Evolutionary conservation across 53 echinoderm and acorn worm genomes (phyloP), one percentile per base, ranked within the genome.

Genomic region (Paracentrotus lividus): DNA sequence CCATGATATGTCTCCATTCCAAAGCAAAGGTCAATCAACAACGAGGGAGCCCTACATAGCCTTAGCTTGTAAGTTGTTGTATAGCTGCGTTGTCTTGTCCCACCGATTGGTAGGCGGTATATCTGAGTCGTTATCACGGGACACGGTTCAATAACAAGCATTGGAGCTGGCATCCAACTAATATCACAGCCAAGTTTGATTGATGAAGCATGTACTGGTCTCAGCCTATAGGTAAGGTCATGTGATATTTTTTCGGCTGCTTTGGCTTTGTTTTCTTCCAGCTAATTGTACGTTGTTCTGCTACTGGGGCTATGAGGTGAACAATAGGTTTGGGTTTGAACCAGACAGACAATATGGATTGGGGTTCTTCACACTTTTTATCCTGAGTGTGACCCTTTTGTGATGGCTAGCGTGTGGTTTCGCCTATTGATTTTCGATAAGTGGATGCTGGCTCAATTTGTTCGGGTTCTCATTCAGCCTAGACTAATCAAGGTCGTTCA

Each of bases 21-120:
- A 89, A 23, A 59, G 18, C 75, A 90, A 72, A 90, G 91, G 91
- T 90, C 91, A 90, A 68, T 90, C 91, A 90, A 90, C 91, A 90
- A 72, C 91, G 75, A 89, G 90, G 90, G 90, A 89, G 90, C 90
- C 90, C 90, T 88, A 38, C 61, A 59, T 59, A 88, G 88, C n/a
- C 87, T 56, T 88, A 38, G 54, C 85, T 34, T 54, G 31, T 86
- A 26, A 49, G 23, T 42, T n/a, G 36, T 16, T 14, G 18, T 72
- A 8, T 26, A 61, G n/a, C n/a, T 26, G 61, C 61, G 24, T 77
- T 15, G 85, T 21, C 3, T 56, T 2, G 33, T 56, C 81, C 12
- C 9, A 45, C 47, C n/a, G 81, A 44, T n/a, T 81, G 57, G 56
- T 56, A 57, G 34, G 87, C 87, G 18, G 87, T 87, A 34, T 36